Evolutionary conservation across 2,888 invertebrate genomes (phyloP).

Genomic region (Pachymerium ferrugineum): DNA sequence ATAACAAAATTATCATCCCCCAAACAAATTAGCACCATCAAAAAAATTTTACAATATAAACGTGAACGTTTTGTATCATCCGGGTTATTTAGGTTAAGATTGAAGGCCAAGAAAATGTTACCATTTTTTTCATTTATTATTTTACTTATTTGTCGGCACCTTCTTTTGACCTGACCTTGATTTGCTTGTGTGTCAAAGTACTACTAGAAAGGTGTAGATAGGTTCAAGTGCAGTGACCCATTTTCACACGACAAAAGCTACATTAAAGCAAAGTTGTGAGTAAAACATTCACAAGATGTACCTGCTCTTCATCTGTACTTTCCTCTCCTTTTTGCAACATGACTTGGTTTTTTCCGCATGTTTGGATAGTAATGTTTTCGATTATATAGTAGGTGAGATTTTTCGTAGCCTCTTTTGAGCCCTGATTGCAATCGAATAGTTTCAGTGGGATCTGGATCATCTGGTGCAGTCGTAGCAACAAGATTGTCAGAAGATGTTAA

Average conservation of each 20-base stretch:
- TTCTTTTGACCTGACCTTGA: conserved; percentile 8
- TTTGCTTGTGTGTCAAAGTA: neutral
- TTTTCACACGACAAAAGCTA: neutral
- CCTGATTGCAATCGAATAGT: no score
- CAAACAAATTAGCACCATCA: no score
- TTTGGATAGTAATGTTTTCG: neutral
- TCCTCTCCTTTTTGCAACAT: neutral
- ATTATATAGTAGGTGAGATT: neutral
- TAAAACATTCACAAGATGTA: neutral
- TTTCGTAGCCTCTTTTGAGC: neutral
- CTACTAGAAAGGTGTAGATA: neutral
- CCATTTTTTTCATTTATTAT: neutral
- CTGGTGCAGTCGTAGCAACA: conserved; percentile 33
- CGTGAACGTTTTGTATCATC: neutral
- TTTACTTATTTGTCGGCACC: neutral
- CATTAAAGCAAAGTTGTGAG: neutral
- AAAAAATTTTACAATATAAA: no score
- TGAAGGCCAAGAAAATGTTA: neutral
- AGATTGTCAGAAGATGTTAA: conserved; percentile 32
- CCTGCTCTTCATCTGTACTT: neutral
- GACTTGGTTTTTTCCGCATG: neutral
- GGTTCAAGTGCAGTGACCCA: neutral
- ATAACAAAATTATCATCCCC: no score
- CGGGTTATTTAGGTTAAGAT: neutral
- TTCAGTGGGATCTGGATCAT: conserved; percentile 34